phyloP scores from a whole-genome alignment of 2,113 vertebrate genomes.

The Hydrochoerus hydrochaeris region DNA sequence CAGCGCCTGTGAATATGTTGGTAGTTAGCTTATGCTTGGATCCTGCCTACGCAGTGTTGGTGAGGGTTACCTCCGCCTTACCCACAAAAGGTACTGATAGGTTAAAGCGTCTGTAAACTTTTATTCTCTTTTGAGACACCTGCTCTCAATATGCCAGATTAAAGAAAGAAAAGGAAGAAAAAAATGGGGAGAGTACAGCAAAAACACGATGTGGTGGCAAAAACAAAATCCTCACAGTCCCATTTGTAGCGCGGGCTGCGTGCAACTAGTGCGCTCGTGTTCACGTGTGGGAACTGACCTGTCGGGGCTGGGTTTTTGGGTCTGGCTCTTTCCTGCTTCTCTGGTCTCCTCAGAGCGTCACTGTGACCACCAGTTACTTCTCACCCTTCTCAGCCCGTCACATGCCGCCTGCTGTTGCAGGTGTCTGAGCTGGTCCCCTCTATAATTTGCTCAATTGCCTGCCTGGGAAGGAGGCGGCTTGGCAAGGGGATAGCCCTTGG shows the following conservation, averaged over 20 bases:
- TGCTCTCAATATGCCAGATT: background rate
- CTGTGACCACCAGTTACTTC: background rate
- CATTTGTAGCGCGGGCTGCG: background rate
- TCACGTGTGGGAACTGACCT: background rate
- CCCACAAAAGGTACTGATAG: background rate
- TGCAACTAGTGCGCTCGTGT: background rate
- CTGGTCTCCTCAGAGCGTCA: background rate
- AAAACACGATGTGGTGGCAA: background rate
- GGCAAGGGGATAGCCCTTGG: no score
- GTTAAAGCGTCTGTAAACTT: background rate
- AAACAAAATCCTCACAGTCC: background rate
- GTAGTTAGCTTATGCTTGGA: background rate
- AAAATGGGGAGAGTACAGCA: background rate
- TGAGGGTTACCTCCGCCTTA: background rate
- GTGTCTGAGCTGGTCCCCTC: background rate
- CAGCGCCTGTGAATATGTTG: no score
- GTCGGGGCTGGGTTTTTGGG: background rate
- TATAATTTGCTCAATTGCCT: background rate
- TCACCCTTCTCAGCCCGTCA: background rate
- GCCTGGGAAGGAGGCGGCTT: background rate
- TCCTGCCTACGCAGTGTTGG: background rate
- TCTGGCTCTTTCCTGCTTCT: background rate
- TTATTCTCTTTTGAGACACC: background rate
- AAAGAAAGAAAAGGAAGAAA: background rate
- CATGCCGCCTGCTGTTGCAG: background rate